Percentiles rank a stretch among this genome's conserved stretches.
These are phyloP conservation scores for Diachrysia chrysitis DNA, from an alignment of 2,888 invertebrate genomes.

Conservation along the genomic window DNA sequence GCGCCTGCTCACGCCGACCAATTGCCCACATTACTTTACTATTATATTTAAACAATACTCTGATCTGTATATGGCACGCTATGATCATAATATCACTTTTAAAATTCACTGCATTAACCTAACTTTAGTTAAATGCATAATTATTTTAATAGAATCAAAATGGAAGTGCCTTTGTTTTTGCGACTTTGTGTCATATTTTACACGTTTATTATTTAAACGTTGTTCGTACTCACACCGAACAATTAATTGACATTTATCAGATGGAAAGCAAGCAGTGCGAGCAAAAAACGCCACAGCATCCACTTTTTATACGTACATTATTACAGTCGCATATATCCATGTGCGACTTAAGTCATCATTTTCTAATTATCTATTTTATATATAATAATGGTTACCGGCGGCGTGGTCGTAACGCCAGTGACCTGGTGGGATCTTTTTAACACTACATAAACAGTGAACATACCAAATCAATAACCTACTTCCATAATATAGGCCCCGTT, in stretches of 20 bases:
- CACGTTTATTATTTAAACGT: constrained; percentile 36
- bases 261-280: constrained; percentile 81
- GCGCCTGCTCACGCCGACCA: constrained; percentile 26
- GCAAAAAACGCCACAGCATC: constrained; percentile 84
- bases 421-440: constrained; percentile 80
- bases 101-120: constrained; percentile 30
- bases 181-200: constrained; percentile 22
- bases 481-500: constrained; percentile 58
- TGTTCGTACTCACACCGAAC: constrained; percentile 63
- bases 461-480: constrained; percentile 69
- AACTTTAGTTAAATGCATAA: constrained; percentile 24
- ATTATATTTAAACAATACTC: constrained; percentile 44
- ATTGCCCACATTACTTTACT: constrained; percentile 46
- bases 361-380: constrained; percentile 72
- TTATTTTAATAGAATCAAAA: constrained; percentile 32
- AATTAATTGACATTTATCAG: constrained; percentile 82
- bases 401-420: constrained; percentile 63
- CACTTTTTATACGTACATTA: constrained; percentile 83
- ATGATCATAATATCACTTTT: constrained; percentile 44
- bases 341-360: constrained; percentile 78
- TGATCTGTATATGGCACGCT: constrained; percentile 55
- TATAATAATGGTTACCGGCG: constrained; percentile 71
- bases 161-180: constrained; percentile 36
- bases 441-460: constrained; percentile 70
- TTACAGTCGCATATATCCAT: constrained; percentile 75